Percentiles rank a stretch among this genome's conserved stretches.
These are phyloP conservation scores for Myzus persicae DNA, from an alignment of 1,140 invertebrate species.

Conservation along the genomic window DNA sequence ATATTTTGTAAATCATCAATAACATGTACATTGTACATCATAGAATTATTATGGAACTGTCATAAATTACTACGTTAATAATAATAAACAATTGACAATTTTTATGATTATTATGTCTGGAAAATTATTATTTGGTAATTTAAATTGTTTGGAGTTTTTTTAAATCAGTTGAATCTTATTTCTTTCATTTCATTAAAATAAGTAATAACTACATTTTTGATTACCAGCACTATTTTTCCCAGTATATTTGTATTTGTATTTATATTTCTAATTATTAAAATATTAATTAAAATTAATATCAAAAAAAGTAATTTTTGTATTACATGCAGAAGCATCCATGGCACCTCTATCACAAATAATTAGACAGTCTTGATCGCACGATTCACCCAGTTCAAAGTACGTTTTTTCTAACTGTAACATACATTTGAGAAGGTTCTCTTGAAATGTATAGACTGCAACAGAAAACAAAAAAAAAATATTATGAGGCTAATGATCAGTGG, in stretches of 20 bases:
- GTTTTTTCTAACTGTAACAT: conserved; percentile 99
- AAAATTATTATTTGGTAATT: neutral
- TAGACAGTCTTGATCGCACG: conserved; percentile 84
- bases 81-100: too few species aligned
- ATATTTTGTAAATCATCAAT: too few species aligned
- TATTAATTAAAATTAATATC: too few species aligned
- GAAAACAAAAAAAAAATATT: conserved; percentile 62
- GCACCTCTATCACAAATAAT: conserved; percentile 98
- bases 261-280: neutral
- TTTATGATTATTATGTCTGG: too few species aligned
- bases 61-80: too few species aligned
- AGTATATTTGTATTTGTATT: neutral
- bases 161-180: neutral
- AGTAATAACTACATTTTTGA: neutral
- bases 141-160: neutral
- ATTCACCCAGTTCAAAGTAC: conserved; percentile 91
- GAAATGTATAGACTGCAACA: conserved; percentile 87
- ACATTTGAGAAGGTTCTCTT: conserved; percentile 95
- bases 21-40: too few species aligned
- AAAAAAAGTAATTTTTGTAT: conserved; percentile 67
- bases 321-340: conserved; percentile 97
- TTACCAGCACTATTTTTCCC: neutral
- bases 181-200: neutral
- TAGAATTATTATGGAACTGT: too few species aligned
- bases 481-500: neutral